Evolutionary conservation across 37 sponge, comb jelly and placozoan species (phyloP).

Genomic region (Eunapius fragilis): DNA sequence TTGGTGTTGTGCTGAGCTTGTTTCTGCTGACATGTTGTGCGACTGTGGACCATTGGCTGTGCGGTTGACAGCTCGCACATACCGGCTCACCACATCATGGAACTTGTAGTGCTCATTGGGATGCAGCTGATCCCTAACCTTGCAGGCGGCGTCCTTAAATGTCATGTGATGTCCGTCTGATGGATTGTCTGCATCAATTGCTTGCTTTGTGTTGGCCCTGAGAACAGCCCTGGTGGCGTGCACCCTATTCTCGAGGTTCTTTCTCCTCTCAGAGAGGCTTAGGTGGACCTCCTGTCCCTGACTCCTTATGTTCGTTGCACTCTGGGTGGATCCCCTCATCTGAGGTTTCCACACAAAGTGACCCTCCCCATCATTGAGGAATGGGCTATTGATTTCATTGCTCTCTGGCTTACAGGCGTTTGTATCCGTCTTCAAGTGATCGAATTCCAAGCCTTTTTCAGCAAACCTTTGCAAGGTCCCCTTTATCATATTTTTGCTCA

Average conservation of each 20-base stretch:
- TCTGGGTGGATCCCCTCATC: not conserved
- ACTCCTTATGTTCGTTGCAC: not conserved
- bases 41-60: too few relatives aligned
- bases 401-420: too few relatives aligned
- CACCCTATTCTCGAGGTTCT: not conserved
- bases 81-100: not conserved
- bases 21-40: too few relatives aligned
- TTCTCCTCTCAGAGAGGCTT: not conserved
- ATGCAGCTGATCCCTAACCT: not conserved
- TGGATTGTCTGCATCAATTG: not conserved
- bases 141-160: not conserved
- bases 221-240: not conserved
- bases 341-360: constrained; percentile 45
- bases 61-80: too few relatives aligned
- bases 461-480: not conserved
- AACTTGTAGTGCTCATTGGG: not conserved
- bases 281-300: not conserved
- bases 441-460: not conserved
- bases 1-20: too few relatives aligned
- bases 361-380: constrained; percentile 28
- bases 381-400: too few relatives aligned
- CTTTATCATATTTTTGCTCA: too few relatives aligned
- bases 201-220: not conserved
- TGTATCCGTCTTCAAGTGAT: not conserved
- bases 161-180: not conserved